Conservation (phyloP, 2,888 invertebrate species). For the Thysanoteuthis rhombus region DNA sequence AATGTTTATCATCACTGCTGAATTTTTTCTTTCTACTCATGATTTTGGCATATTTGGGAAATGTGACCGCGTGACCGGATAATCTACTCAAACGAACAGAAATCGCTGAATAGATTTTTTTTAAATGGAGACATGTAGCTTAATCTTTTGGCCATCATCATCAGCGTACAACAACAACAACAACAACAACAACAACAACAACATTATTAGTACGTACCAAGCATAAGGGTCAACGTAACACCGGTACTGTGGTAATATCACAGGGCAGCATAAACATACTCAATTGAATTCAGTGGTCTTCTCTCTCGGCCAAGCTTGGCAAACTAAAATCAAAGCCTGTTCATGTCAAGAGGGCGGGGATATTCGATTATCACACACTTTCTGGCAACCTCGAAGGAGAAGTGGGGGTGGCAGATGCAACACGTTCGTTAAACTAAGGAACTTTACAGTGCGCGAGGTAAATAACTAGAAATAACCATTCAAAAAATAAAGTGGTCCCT, state of each 20-base stretch:
- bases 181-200: no score
- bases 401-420: not conserved
- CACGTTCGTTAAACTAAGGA: not conserved
- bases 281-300: not conserved
- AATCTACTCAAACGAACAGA: not conserved
- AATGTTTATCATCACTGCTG: no score
- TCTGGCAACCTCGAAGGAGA: not conserved
- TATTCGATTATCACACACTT: not conserved
- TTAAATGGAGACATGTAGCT: not conserved
- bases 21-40: no score
- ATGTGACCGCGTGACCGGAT: not conserved
- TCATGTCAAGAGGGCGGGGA: not conserved
- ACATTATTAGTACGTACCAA: not conserved
- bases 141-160: not conserved
- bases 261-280: not conserved
- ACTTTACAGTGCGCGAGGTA: not conserved
- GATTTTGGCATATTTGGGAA: not conserved
- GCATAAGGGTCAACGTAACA: not conserved
- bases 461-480: no score
- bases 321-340: not conserved
- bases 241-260: not conserved
- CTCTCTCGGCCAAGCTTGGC: not conserved
- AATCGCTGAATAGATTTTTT: not conserved
- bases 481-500: no score
- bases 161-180: not conserved